A percentile compares a stretch with the other conserved stretches of the same genome.
Conservation (phyloP, 2,888 invertebrate genomes). For the Nemapogon koenigi region DNA sequence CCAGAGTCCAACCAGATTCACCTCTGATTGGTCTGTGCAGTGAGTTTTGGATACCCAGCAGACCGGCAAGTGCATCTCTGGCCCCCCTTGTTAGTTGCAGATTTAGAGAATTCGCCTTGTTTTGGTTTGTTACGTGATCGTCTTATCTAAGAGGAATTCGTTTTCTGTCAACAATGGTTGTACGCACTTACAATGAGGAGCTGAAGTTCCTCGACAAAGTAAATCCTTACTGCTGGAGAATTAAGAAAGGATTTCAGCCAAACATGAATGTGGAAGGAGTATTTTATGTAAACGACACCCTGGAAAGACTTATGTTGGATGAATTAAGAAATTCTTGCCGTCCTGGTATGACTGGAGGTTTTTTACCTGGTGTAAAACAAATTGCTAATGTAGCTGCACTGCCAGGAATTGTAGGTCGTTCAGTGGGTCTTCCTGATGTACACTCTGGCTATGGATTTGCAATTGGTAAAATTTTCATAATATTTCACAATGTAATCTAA, state of each 20-base stretch:
- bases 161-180: constrained; percentile 73
- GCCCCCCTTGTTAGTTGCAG: too few species aligned
- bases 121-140: too few species aligned
- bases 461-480: constrained; percentile 69
- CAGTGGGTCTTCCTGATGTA: constrained; percentile 95
- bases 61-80: too few species aligned
- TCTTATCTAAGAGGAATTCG: too few species aligned
- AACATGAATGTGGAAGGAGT: constrained; percentile 99
- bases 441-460: constrained; percentile 99
- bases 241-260: constrained; percentile 98
- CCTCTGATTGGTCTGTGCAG: too few species aligned
- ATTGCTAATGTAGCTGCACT: constrained; percentile 98
- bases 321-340: constrained; percentile 91
- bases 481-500: not conserved
- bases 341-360: constrained; percentile 91
- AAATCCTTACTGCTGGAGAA: constrained; percentile 84
- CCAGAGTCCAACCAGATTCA: too few species aligned
- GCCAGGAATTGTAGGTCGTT: constrained; percentile 94
- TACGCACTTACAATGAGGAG: constrained; percentile 91
- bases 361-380: constrained; percentile 97
- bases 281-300: constrained; percentile 91
- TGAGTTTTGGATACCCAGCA: too few species aligned
- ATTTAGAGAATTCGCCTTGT: too few species aligned
- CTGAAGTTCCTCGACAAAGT: constrained; percentile 91
- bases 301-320: constrained; percentile 97